Base-by-base conservation (phyloP, 2,797 vertebrate species). In the Rhynchotus rufescens region DNA sequence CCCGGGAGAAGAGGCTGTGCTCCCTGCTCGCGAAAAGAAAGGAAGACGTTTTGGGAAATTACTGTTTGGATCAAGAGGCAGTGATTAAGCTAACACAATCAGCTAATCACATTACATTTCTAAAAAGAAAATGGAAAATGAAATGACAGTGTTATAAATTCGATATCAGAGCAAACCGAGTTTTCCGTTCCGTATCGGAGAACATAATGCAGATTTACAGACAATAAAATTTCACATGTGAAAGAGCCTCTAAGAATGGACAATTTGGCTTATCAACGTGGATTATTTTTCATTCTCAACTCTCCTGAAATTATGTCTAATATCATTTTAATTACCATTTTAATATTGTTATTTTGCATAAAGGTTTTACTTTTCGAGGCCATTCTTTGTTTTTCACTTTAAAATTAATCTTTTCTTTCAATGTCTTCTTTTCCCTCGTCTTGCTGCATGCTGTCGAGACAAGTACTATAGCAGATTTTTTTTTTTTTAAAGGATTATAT, bases 251-350 rank as follows among this genome's bases (percentile, higher is more conserved):
- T 80, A 22, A 23, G 77, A 90, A 51, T 38, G 30, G 47, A 54
- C 59, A 34, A 80, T 90, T 92, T 60, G 45, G 30, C 76, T 97
- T 96, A 92, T 94, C 91, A 73, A 11, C 5, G 7, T 54, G 88
- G 67, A 85, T 88, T 64, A 23, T 59, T 80, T 92, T 87, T 71
- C 61, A 13, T 74, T 30, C 61, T 79, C 65, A 76, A 1, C 30
- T 92, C 71, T 96, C 89, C 60, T 91, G 78, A 81, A 96, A 67
- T 68, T 54, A 51, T 47, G 56, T 84, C 79, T 78, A 88, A 82
- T 94, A 91, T 61, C 28, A 34, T 91, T 85, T 87, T 11, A 38
- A 62, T 93, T 94, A 88, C 82, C 73, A 89, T 88, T 91, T 89
- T 71, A 78, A 3, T 90, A 47, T 80, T 74, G 23, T 82, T 78